These are phyloP conservation scores for Argyrosomus regius DNA, from an alignment of 2,797 vertebrate species.

Conservation along the genomic window DNA sequence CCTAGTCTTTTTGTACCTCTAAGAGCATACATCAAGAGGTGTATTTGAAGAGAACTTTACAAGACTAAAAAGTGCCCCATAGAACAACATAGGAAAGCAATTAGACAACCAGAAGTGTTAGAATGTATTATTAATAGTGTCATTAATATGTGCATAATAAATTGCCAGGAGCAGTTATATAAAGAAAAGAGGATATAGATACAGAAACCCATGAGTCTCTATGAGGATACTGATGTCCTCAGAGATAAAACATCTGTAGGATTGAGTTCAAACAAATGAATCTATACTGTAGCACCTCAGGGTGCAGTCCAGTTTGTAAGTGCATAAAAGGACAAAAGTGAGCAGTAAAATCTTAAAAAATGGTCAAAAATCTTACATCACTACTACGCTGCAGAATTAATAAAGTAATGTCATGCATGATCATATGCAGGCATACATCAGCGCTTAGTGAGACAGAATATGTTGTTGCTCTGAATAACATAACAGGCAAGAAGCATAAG, in stretches of 20 bases:
- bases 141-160: not conserved
- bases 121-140: slow-evolving; percentile 17
- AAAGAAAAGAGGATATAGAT: slow-evolving; percentile 1
- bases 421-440: not conserved
- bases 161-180: not conserved
- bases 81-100: slow-evolving; percentile 12
- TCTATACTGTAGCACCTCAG: not conserved
- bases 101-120: not conserved
- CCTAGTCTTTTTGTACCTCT: not conserved
- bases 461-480: not conserved
- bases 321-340: not conserved
- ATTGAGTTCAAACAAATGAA: not conserved
- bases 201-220: not conserved
- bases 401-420: not conserved
- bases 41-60: slow-evolving; percentile 4
- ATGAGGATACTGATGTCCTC: not conserved
- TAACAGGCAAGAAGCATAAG: not conserved
- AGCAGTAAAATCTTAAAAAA: not conserved
- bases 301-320: not conserved
- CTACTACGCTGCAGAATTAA: not conserved
- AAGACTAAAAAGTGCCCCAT: not conserved
- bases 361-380: not conserved
- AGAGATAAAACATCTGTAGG: not conserved
- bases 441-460: not conserved
- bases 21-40: not conserved